Evolutionary conservation across 1,140 invertebrate species (phyloP).

Genomic region (Drusus annulatus): DNA sequence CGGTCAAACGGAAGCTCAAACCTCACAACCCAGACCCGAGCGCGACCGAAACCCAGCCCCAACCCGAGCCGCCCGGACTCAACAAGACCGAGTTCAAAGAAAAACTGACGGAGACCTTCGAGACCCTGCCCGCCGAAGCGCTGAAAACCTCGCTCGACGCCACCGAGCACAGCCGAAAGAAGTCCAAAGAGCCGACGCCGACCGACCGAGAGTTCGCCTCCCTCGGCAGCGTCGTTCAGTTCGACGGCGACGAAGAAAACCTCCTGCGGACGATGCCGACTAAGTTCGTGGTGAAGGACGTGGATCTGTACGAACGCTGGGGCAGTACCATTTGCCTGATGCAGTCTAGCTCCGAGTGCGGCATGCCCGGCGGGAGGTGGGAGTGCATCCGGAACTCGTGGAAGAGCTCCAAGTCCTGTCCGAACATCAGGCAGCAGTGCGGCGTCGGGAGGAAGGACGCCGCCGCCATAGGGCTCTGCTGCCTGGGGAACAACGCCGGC

Average conservation of each 20-base stretch:
- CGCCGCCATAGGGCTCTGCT: neutral
- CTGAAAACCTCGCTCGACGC: neutral
- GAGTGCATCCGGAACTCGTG: neutral
- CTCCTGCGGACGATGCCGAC: neutral
- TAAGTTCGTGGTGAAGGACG: conserved; percentile 1
- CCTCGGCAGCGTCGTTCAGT: neutral
- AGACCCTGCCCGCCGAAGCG: neutral
- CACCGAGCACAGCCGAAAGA: too few species aligned
- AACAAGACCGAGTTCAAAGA: too few species aligned
- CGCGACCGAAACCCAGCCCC: neutral
- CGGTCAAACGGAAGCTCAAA: conserved; percentile 23
- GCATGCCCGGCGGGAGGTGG: neutral
- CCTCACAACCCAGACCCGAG: neutral
- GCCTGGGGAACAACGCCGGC: too few species aligned
- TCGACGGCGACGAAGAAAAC: neutral
- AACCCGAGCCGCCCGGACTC: neutral
- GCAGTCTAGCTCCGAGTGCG: conserved; percentile 5
- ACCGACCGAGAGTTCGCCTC: neutral
- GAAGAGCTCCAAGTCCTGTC: neutral
- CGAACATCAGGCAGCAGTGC: neutral
- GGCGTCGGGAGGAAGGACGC: neutral
- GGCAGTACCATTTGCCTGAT: conserved; percentile 8
- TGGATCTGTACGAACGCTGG: conserved; percentile 2
- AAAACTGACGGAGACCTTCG: neutral
- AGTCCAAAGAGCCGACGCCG: too few species aligned